These are phyloP conservation scores for Syrista parreyssii DNA, from an alignment of 2,888 invertebrate genomes.

Conservation along the genomic window DNA sequence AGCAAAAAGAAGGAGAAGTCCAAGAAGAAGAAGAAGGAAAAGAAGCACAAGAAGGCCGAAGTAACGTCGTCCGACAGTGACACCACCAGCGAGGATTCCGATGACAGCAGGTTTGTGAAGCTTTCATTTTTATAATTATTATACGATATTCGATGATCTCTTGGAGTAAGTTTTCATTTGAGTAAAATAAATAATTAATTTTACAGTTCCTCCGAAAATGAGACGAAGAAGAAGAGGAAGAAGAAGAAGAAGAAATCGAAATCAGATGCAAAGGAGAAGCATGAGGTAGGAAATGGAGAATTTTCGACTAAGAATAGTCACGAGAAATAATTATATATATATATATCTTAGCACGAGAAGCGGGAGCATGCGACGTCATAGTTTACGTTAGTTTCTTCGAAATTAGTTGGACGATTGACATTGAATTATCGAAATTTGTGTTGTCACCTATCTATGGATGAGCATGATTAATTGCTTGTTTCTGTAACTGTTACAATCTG, in stretches of 20 bases:
- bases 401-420: constrained; percentile 27
- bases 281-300: constrained; percentile 41
- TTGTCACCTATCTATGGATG: constrained; percentile 46
- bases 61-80: constrained; percentile 58
- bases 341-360: constrained; percentile 41
- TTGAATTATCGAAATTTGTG: constrained; percentile 27
- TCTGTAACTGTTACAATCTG: constrained; percentile 48
- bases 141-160: constrained; percentile 11
- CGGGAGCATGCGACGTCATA: constrained; percentile 40
- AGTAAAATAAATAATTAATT: constrained; percentile 14
- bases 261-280: constrained; percentile 63
- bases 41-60: constrained; percentile 60
- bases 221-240: constrained; percentile 80
- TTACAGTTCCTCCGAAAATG: constrained; percentile 77
- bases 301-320: constrained; percentile 19
- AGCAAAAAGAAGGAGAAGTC: constrained; percentile 62
- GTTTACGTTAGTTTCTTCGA: constrained; percentile 24
- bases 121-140: neutral
- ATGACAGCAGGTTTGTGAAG: constrained; percentile 58
- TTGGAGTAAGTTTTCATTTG: neutral
- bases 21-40: constrained; percentile 64
- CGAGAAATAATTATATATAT: constrained; percentile 27
- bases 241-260: constrained; percentile 86
- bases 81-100: constrained; percentile 57
- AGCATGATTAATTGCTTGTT: constrained; percentile 58